Evolutionary conservation across 2,888 invertebrate genomes (phyloP).

Genomic region (Aethes cnicana): DNA sequence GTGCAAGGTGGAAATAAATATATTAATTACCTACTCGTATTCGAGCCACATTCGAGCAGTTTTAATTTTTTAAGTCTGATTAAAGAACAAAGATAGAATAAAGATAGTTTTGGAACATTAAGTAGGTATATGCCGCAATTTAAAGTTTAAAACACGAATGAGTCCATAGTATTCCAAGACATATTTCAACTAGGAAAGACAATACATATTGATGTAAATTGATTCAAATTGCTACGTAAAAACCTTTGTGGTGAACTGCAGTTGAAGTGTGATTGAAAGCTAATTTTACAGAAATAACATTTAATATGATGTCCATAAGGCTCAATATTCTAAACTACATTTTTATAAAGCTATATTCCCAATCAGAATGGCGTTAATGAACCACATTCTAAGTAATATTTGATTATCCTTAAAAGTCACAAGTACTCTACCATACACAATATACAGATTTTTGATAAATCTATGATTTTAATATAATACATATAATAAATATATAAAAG

Average conservation of each 20-base stretch:
- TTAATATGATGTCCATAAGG: conserved; percentile 58
- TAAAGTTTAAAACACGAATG: too few relatives aligned
- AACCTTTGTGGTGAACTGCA: conserved; percentile 35
- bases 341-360: conserved; percentile 87
- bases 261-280: conserved; percentile 42
- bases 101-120: too few relatives aligned
- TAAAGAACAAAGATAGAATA: too few relatives aligned
- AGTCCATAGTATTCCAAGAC: too few relatives aligned
- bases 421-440: conserved; percentile 68
- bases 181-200: too few relatives aligned
- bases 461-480: conserved; percentile 52
- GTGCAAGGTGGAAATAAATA: too few relatives aligned
- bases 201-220: conserved; percentile 3
- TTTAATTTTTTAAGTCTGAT: too few relatives aligned
- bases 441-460: conserved; percentile 66
- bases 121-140: too few relatives aligned
- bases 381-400: conserved; percentile 51
- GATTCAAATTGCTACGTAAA: conserved; percentile 18
- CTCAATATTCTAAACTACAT: conserved; percentile 69
- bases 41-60: too few relatives aligned
- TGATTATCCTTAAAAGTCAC: conserved; percentile 45
- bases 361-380: conserved; percentile 67
- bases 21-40: too few relatives aligned
- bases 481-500: conserved; percentile 74
- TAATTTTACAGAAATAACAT: conserved; percentile 53